A percentile compares a stretch with the other conserved stretches of the same genome.
Conservation (phyloP, 2,888 invertebrate species). For the Helobdella robusta region DNA sequence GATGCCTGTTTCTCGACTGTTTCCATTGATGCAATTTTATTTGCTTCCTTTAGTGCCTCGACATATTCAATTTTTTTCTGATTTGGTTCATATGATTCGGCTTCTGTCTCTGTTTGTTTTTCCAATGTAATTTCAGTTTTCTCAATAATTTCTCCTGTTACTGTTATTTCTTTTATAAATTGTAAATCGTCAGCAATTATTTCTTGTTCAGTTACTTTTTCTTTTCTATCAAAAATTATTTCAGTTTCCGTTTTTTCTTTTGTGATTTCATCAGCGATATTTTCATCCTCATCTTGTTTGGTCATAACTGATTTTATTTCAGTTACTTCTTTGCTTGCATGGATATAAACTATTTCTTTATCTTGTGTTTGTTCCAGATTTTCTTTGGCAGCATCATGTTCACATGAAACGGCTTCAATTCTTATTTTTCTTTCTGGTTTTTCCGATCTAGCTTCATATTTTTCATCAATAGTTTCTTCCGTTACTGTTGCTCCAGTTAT, state of each 20-base stretch:
- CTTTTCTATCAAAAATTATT: background rate
- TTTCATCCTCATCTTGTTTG: background rate
- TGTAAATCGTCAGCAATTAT: background rate
- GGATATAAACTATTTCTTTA: background rate
- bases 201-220: background rate
- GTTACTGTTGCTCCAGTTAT: background rate
- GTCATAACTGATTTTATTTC: background rate
- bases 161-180: background rate
- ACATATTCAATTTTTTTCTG: too few relatives aligned
- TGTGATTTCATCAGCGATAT: background rate
- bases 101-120: background rate
- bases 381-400: background rate
- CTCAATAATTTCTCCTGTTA: background rate
- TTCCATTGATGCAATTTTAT: background rate
- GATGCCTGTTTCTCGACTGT: background rate
- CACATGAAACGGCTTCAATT: background rate
- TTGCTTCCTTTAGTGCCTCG: too few relatives aligned
- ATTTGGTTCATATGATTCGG: too few relatives aligned
- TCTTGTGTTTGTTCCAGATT: background rate
- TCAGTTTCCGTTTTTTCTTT: too few relatives aligned
- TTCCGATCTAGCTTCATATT: background rate
- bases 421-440: background rate
- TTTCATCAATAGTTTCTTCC: slow-evolving; percentile 1
- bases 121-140: background rate
- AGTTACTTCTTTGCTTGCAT: background rate